Conservation (phyloP, 2,113 vertebrate species). For the Diadophis punctatus region DNA sequence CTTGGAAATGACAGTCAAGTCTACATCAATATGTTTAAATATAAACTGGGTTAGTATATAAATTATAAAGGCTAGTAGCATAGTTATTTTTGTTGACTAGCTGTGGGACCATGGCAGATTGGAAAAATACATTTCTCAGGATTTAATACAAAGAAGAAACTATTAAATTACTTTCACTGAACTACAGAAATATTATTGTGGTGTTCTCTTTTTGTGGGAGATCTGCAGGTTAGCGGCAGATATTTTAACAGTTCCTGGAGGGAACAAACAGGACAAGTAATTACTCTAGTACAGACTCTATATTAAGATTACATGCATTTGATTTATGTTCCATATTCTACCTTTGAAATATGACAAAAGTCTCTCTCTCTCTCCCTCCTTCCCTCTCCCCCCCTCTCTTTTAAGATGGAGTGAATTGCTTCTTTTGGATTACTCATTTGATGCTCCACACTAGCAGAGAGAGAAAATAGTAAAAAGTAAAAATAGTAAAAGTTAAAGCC, state of each 20-base stretch:
- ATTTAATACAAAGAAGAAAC: neutral
- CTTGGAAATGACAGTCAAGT: neutral
- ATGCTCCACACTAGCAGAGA: neutral
- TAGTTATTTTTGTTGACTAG: neutral
- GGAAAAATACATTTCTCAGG: neutral
- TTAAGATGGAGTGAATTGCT: neutral
- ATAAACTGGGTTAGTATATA: neutral
- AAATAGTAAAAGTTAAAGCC: neutral
- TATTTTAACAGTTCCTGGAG: neutral
- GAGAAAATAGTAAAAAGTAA: neutral
- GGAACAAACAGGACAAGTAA: neutral
- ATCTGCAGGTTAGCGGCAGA: neutral
- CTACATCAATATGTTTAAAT: neutral
- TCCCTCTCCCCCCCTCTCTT: neutral
- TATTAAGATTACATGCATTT: neutral
- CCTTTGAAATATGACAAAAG: neutral
- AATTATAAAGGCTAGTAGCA: neutral
- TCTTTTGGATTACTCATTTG: neutral
- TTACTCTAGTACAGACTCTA: neutral
- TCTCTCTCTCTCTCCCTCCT: neutral
- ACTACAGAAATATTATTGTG: neutral
- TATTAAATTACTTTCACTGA: neutral
- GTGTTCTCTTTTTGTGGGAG: neutral
- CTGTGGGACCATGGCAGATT: neutral
- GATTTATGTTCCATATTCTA: neutral